Evolutionary conservation across 2,888 invertebrate genomes (phyloP).

Genomic region (Drosophila mercatorum): DNA sequence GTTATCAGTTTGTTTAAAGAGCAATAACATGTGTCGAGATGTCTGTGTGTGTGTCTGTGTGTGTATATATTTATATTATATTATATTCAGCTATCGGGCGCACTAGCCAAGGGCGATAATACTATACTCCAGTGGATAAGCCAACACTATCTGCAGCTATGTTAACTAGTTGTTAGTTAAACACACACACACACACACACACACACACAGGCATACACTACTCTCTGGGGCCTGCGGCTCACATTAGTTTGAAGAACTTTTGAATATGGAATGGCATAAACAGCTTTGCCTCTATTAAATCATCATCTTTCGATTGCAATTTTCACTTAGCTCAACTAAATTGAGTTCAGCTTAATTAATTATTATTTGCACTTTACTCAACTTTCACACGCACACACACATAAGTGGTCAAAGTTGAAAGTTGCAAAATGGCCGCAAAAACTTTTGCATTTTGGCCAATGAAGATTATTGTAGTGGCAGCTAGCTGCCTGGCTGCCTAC

Average conservation of each 20-base stretch:
- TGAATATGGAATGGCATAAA: background rate
- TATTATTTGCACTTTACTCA: conserved; percentile 54
- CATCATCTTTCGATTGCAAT: conserved; percentile 4
- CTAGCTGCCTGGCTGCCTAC: background rate
- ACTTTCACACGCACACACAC: conserved; percentile 4
- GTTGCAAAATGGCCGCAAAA: conserved; percentile 39
- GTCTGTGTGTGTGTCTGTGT: no score
- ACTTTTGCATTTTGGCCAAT: conserved; percentile 44
- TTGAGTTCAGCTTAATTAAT: conserved; percentile 61
- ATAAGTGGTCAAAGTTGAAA: conserved; percentile 14
- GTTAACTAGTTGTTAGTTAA: conserved; percentile 3
- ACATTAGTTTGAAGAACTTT: conserved; percentile 3
- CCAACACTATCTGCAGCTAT: conserved; percentile 28
- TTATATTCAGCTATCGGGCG: conserved; percentile 25
- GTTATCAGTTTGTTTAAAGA: conserved; percentile 67
- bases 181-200: background rate
- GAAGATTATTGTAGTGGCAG: conserved; percentile 21
- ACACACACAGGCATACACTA: background rate
- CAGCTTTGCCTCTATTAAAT: background rate
- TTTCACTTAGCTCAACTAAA: conserved; percentile 4
- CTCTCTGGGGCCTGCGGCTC: conserved; percentile 5
- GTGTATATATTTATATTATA: background rate
- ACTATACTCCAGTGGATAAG: conserved; percentile 40
- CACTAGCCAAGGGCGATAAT: conserved; percentile 43
- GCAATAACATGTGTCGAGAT: conserved; percentile 36